Percentiles rank a stretch among this genome's conserved stretches.
Conservation (phyloP, 2,888 invertebrate genomes). For the Boloria euphrosyne region DNA sequence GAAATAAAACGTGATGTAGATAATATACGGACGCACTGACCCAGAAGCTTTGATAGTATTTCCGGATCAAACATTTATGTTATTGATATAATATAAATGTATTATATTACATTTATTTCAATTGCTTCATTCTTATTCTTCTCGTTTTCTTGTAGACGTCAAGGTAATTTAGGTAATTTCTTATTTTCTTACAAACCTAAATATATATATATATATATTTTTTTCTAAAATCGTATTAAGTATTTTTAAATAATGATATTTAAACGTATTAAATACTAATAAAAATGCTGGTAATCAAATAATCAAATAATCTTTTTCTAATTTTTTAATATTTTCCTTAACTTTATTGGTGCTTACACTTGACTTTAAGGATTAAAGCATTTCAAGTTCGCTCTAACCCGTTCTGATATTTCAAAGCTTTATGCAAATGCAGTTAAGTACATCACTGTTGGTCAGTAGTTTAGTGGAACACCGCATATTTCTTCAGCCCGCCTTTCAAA, state of each 20-base stretch:
- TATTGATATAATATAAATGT: no score
- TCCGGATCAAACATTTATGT: neutral
- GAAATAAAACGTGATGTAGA: constrained; percentile 2
- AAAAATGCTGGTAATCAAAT: no score
- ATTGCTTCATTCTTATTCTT: no score
- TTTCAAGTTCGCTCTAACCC: neutral
- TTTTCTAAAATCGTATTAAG: no score
- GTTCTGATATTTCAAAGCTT: constrained; percentile 11
- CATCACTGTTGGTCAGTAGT: constrained; percentile 6
- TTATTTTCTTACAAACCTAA: no score
- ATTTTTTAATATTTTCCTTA: neutral
- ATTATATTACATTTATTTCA: no score
- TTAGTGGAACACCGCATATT: neutral
- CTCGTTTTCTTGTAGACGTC: no score
- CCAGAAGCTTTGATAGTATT: constrained; percentile 8
- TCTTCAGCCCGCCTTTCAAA: constrained; percentile 3
- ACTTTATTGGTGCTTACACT: neutral
- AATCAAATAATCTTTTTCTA: neutral
- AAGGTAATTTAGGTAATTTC: no score
- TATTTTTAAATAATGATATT: no score
- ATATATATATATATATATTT: no score
- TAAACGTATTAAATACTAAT: no score
- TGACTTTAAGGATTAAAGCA: constrained; percentile 4
- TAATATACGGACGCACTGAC: constrained; percentile 2
- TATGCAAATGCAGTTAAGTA: constrained; percentile 11